A percentile compares a stretch with the other conserved stretches of the same genome.
phyloP scores from a whole-genome alignment of 1,140 invertebrate genomes.

The Lanistes nyassanus region DNA sequence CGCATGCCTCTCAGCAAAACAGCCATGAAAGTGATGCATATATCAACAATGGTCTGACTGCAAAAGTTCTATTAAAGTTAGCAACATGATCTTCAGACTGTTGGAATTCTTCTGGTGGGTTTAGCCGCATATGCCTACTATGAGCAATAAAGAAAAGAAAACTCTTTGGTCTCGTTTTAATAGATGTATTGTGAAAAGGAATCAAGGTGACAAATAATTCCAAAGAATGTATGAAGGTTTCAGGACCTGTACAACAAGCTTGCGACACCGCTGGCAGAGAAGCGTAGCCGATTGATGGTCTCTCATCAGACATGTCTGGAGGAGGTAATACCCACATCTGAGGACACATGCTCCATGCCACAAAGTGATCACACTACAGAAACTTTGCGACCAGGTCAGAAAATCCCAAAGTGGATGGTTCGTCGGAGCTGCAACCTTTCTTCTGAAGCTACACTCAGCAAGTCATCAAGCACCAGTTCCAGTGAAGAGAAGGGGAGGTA shows the following conservation, averaged over 20 bases:
- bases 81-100: too few relatives aligned
- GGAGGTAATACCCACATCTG: background rate
- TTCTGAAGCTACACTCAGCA: background rate
- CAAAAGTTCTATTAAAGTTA: too few relatives aligned
- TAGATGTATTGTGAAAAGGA: too few relatives aligned
- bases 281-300: conserved; percentile 18
- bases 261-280: conserved; percentile 27
- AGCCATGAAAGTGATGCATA: too few relatives aligned
- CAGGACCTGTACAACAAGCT: conserved; percentile 21
- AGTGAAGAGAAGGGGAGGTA: conserved; percentile 17
- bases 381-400: background rate
- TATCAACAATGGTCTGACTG: too few relatives aligned
- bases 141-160: too few relatives aligned
- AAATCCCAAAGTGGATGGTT: conserved; percentile 26
- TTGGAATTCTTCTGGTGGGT: too few relatives aligned
- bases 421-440: background rate
- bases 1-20: too few relatives aligned
- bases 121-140: too few relatives aligned
- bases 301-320: background rate
- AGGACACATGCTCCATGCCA: background rate
- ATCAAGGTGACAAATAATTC: too few relatives aligned
- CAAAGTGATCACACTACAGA: background rate
- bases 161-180: too few relatives aligned
- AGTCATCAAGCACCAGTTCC: conserved; percentile 24
- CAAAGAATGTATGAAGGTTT: conserved; percentile 25